phyloP scores from a whole-genome alignment of 1,140 invertebrate species.

The Eupeodes corollae region DNA sequence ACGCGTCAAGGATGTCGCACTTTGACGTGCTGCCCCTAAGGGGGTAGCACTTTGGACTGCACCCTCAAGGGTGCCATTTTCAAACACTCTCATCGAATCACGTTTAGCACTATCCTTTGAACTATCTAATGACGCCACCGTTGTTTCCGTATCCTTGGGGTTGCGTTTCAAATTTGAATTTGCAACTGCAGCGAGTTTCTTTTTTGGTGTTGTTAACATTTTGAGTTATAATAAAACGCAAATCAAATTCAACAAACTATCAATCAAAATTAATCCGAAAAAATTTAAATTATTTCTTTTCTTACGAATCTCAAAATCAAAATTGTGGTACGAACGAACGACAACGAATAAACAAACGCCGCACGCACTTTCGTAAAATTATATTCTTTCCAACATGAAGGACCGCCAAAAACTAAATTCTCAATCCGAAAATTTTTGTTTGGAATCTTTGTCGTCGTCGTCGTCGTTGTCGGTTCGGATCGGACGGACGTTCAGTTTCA shows the following conservation, averaged over 20 bases:
- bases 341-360: no score
- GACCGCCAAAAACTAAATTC: conserved; percentile 31
- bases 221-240: no score
- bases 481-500: no score
- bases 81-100: conserved; percentile 15
- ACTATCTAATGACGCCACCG: background rate
- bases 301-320: no score
- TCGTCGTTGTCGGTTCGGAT: no score
- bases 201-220: conserved; percentile 6
- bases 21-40: conserved; percentile 2
- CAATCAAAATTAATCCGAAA: no score
- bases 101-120: conserved; percentile 7
- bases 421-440: conserved; percentile 9
- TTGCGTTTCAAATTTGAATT: background rate
- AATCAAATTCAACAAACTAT: no score
- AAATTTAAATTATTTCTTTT: no score
- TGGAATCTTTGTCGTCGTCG: no score
- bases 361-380: background rate
- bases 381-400: conserved; percentile 10
- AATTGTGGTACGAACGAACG: no score
- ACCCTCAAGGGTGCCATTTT: conserved; percentile 29
- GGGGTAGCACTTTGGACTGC: conserved; percentile 4
- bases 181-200: conserved; percentile 2
- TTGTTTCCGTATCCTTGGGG: background rate
- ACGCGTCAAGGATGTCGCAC: background rate